Percentiles rank a stretch among this genome's conserved stretches.
phyloP scores from a whole-genome alignment of 2,888 invertebrate genomes.

The Ormyrus pomaceus region DNA sequence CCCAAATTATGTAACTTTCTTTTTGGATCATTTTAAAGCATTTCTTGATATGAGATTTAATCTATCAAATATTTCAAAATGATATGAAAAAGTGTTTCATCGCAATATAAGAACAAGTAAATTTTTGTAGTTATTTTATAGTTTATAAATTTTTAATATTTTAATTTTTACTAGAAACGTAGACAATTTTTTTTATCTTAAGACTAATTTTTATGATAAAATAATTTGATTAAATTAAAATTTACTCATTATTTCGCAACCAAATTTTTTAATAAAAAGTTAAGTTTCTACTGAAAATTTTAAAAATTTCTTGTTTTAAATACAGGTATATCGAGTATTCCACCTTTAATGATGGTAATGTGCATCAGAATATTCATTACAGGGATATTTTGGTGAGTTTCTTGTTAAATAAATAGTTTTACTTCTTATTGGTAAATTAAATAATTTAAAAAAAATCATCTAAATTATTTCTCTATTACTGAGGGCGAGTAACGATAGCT shows the following conservation, averaged over 20 bases:
- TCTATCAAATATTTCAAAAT: too few species aligned
- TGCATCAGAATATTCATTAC: constrained; percentile 55
- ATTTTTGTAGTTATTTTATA: neutral
- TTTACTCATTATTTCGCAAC: neutral
- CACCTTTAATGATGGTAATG: constrained; percentile 32
- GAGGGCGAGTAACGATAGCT: too few species aligned
- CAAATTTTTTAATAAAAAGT: neutral
- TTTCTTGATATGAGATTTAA: too few species aligned
- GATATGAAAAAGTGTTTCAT: too few species aligned
- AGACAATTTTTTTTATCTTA: neutral
- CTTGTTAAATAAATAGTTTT: neutral
- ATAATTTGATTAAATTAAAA: neutral
- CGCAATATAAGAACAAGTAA: too few species aligned
- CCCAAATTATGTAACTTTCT: too few species aligned
- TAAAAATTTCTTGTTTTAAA: constrained; percentile 59
- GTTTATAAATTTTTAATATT: neutral
- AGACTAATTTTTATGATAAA: neutral
- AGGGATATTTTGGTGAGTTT: constrained; percentile 62
- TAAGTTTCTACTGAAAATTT: too few species aligned
- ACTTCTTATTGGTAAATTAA: too few species aligned
- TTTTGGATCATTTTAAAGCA: too few species aligned
- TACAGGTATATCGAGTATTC: constrained; percentile 70
- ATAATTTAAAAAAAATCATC: too few species aligned
- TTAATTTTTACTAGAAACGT: neutral
- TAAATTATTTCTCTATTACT: too few species aligned